phyloP scores from a whole-genome alignment of 2,888 invertebrate genomes.

The Noctua comes region DNA sequence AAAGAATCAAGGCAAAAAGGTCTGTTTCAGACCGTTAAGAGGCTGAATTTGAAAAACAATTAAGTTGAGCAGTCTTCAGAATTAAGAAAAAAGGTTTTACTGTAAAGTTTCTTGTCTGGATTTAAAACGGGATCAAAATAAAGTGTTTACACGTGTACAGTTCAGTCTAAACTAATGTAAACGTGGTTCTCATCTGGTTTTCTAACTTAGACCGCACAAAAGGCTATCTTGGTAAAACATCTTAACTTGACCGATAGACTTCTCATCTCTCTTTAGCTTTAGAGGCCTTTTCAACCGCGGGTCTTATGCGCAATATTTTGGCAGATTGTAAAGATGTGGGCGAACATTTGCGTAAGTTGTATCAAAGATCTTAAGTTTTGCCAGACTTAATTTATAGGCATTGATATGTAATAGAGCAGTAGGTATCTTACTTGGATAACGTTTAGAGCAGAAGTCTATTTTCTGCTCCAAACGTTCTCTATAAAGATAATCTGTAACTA shows the following conservation, averaged over 20 bases:
- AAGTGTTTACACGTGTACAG: background rate
- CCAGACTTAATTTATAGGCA: background rate
- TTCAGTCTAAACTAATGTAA: slow-evolving; percentile 3
- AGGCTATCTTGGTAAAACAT: slow-evolving; percentile 45
- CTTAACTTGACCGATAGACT: slow-evolving; percentile 28
- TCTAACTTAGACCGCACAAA: slow-evolving; percentile 21
- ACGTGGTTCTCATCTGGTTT: slow-evolving; percentile 20
- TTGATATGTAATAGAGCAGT: background rate
- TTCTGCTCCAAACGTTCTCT: too few relatives aligned
- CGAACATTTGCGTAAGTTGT: slow-evolving; percentile 32
- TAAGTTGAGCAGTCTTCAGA: slow-evolving; percentile 37
- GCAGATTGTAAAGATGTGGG: slow-evolving; percentile 32
- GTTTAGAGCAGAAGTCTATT: too few relatives aligned
- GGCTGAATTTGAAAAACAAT: slow-evolving; percentile 53
- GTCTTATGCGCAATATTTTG: slow-evolving; percentile 8
- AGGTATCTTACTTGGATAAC: background rate
- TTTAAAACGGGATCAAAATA: slow-evolving; percentile 9
- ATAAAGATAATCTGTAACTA: background rate
- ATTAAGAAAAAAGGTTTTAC: slow-evolving; percentile 14
- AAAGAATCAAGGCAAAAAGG: slow-evolving; percentile 25
- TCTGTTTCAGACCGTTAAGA: slow-evolving; percentile 18
- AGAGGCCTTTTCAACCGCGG: slow-evolving; percentile 19
- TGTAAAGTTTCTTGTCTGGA: slow-evolving; percentile 13
- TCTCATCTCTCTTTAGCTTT: slow-evolving; percentile 24
- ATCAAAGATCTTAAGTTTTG: slow-evolving; percentile 11